Percentiles rank a stretch among this genome's conserved stretches.
phyloP scores from a whole-genome alignment of 2,113 vertebrate species.

The Pygoscelis adeliae region DNA sequence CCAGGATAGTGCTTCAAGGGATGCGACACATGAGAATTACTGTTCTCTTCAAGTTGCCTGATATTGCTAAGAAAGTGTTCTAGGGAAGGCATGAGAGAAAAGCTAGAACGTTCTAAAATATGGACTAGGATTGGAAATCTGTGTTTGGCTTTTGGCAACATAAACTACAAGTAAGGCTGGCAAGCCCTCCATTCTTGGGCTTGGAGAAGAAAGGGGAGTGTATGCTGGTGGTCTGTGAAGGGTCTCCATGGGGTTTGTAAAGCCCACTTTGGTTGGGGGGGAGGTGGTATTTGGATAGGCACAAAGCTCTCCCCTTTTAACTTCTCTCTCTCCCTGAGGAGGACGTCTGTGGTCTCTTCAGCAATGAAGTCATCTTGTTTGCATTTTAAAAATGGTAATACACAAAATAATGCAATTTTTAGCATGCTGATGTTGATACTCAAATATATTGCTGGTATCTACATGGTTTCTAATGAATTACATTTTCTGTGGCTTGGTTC shows the following conservation, averaged over 20 bases:
- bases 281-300: too few species aligned
- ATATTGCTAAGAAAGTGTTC: neutral
- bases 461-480: neutral
- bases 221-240: neutral
- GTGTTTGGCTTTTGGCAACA: neutral
- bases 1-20: neutral
- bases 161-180: neutral
- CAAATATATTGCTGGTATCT: neutral
- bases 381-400: neutral
- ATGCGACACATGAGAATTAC: accelerated
- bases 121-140: neutral
- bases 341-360: neutral
- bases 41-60: neutral
- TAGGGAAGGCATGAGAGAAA: neutral
- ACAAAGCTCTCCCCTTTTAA: neutral
- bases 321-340: accelerated
- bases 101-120: neutral
- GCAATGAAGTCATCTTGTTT: neutral
- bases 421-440: neutral
- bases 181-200: neutral
- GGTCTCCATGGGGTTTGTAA: neutral
- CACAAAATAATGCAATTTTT: neutral
- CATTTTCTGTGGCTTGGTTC: neutral
- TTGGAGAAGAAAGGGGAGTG: neutral
- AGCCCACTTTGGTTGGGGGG: neutral